Percentiles rank a stretch among this genome's conserved stretches.
Conservation (phyloP, 2,797 vertebrate genomes). For the Anabas testudineus region DNA sequence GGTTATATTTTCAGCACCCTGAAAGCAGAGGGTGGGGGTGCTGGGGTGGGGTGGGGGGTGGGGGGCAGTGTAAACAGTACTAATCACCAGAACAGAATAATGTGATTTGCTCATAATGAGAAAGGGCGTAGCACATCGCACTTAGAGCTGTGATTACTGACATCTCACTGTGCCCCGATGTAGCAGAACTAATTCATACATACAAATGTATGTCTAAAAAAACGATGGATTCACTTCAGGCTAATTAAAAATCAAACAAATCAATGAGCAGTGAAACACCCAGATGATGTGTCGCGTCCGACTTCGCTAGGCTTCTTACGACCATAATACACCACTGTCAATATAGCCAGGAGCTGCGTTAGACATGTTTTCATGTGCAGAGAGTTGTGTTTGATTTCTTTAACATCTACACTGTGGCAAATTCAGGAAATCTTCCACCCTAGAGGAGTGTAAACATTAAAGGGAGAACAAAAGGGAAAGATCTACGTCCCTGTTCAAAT, state of each 20-base stretch:
- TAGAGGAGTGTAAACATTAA: constrained; percentile 36
- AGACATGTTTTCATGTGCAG: constrained; percentile 42
- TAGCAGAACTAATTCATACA: constrained; percentile 79
- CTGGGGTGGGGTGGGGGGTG: too few species aligned
- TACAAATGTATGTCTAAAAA: constrained; percentile 70
- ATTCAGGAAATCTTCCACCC: constrained; percentile 34
- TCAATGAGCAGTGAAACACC: constrained; percentile 71
- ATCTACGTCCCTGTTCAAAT: constrained; percentile 53
- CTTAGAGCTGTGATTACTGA: constrained; percentile 72
- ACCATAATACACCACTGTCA: constrained; percentile 31
- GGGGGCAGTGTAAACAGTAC: constrained; percentile 48
- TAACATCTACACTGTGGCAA: constrained; percentile 27
- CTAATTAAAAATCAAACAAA: constrained; percentile 80
- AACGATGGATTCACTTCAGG: constrained; percentile 61
- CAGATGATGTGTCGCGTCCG: constrained; percentile 46
- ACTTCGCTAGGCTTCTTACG: constrained; percentile 20
- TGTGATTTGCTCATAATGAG: constrained; percentile 73
- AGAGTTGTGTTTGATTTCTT: constrained; percentile 32
- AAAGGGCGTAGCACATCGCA: constrained; percentile 68
- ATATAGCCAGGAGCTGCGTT: constrained; percentile 37
- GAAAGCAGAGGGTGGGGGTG: not conserved
- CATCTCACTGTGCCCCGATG: constrained; percentile 73
- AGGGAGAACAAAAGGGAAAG: constrained; percentile 37
- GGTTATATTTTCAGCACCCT: constrained; percentile 18
- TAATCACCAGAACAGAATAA: constrained; percentile 73